phyloP scores from a whole-genome alignment of 2,888 invertebrate genomes.

The Eudasyphora cyanicolor region DNA sequence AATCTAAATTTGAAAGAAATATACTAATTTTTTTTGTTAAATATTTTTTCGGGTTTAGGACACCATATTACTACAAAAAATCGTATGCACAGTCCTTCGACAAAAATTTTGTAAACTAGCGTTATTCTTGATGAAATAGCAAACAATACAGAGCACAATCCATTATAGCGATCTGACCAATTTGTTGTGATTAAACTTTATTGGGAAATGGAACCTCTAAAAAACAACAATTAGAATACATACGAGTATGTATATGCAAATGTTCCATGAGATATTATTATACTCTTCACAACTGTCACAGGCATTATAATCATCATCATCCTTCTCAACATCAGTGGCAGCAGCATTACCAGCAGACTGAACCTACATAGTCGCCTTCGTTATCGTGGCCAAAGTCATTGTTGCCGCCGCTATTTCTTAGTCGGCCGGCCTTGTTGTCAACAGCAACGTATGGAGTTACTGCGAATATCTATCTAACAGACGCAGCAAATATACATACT shows the following conservation, averaged over 20 bases:
- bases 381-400: slow-evolving; percentile 54
- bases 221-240: no score
- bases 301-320: slow-evolving; percentile 48
- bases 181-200: no score
- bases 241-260: slow-evolving; percentile 6
- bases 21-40: no score
- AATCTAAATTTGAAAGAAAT: no score
- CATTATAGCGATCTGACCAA: no score
- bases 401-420: slow-evolving; percentile 51
- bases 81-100: no score
- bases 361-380: neutral
- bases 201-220: no score
- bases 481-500: neutral
- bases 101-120: no score
- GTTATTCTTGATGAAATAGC: no score
- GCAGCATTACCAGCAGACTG: neutral
- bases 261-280: slow-evolving; percentile 63
- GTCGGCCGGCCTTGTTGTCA: neutral
- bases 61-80: no score
- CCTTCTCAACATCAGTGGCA: neutral
- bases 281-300: slow-evolving; percentile 61
- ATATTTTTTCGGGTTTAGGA: no score
- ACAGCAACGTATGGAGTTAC: neutral
- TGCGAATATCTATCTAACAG: neutral
- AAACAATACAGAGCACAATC: no score